phyloP scores from a whole-genome alignment of 2,797 vertebrate genomes.

The Botia almorhae region DNA sequence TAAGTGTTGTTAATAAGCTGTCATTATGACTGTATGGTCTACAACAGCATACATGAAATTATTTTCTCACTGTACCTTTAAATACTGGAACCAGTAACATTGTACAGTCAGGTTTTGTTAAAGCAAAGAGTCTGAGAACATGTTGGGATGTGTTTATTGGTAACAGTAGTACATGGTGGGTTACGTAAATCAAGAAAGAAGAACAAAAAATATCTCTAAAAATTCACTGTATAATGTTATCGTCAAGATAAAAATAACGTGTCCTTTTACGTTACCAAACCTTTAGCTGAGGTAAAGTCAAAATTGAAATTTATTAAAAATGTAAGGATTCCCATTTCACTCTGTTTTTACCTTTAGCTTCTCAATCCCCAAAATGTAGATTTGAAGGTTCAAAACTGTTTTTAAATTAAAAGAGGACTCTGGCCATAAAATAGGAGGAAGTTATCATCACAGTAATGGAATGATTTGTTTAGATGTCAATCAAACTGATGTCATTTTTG shows the following conservation, averaged over 20 bases:
- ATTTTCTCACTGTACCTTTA: not conserved
- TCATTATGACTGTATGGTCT: not conserved
- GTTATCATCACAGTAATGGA: constrained; percentile 73
- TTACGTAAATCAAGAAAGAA: constrained; percentile 93
- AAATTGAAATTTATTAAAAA: constrained; percentile 96
- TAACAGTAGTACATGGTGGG: constrained; percentile 96
- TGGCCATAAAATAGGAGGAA: constrained; percentile 84
- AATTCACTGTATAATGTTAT: constrained; percentile 89
- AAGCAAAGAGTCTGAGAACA: constrained; percentile 53
- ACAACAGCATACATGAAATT: not conserved
- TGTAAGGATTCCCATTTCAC: constrained; percentile 72
- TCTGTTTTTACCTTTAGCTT: constrained; percentile 66
- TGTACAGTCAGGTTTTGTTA: not conserved
- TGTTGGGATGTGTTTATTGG: constrained; percentile 96
- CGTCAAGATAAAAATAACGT: constrained; percentile 97
- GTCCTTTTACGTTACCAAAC: constrained; percentile 93
- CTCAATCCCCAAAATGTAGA: constrained; percentile 64
- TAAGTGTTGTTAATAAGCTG: not conserved
- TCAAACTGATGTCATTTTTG: constrained; percentile 20
- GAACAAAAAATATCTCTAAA: constrained; percentile 80
- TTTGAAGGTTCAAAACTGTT: constrained; percentile 68
- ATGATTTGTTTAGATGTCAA: constrained; percentile 50
- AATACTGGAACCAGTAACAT: not conserved
- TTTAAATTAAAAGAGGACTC: constrained; percentile 73
- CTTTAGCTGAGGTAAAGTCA: constrained; percentile 98